Evolutionary conservation across 2,797 vertebrate species (phyloP).

Genomic region (Bradypodion pumilum): DNA sequence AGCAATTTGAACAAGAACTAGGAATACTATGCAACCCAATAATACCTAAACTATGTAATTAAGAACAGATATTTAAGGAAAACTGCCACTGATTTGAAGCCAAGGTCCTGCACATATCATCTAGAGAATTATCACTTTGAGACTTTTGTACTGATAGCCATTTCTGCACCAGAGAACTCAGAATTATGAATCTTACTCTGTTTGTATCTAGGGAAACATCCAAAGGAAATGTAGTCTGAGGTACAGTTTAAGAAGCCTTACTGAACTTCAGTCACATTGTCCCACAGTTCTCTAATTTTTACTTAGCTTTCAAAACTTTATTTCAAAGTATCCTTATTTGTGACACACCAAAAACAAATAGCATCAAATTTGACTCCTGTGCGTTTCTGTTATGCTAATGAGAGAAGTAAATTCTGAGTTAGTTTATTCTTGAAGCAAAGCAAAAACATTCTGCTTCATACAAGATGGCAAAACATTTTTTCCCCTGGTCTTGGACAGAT

Average conservation of each 20-base stretch:
- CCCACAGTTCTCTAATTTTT: background rate
- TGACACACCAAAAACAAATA: no score
- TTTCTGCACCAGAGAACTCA: background rate
- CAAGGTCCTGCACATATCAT: background rate
- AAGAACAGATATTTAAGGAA: background rate
- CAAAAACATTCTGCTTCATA: no score
- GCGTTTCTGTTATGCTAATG: no score
- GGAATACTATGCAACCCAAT: no score
- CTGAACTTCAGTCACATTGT: background rate
- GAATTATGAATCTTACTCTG: background rate
- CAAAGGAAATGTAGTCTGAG: background rate
- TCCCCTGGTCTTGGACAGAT: no score
- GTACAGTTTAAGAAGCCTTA: background rate
- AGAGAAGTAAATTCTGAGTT: no score
- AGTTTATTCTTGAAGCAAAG: no score
- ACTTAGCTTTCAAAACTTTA: background rate
- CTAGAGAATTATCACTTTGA: background rate
- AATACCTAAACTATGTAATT: background rate
- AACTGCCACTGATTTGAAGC: background rate
- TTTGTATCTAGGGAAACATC: no score
- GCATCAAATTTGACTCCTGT: no score
- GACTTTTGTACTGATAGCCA: background rate
- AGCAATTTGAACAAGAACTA: background rate
- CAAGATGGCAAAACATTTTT: no score
- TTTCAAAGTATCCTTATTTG: no score